Evolutionary conservation across 2,888 invertebrate species (phyloP).

Genomic region (Andrena flavipes): DNA sequence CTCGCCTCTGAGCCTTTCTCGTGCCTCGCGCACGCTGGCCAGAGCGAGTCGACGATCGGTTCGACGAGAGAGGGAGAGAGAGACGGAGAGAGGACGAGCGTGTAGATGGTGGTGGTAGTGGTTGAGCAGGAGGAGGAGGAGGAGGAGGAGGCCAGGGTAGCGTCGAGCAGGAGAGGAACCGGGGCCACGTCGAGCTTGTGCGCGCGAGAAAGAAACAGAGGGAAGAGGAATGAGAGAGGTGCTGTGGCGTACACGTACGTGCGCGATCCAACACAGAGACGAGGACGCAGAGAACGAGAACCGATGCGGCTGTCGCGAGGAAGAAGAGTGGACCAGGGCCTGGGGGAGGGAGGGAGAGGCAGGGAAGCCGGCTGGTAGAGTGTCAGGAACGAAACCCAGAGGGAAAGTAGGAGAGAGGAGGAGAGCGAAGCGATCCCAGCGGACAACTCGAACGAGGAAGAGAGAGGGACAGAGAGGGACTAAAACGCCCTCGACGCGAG

Average conservation of each 20-base stretch:
- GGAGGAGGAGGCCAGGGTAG: conserved; percentile 22
- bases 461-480: conserved; percentile 35
- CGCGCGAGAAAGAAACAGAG: conserved; percentile 32
- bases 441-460: conserved; percentile 37
- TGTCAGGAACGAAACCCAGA: conserved; percentile 67
- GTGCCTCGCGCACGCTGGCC: conserved; percentile 48
- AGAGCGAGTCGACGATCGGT: conserved; percentile 54
- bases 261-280: neutral
- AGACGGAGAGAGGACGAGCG: conserved; percentile 3
- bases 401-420: conserved; percentile 17
- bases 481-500: conserved; percentile 19
- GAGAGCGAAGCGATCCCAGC: conserved; percentile 2
- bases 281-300: conserved; percentile 65
- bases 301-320: conserved; percentile 70
- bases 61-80: conserved; percentile 19
- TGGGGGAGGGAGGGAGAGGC: conserved; percentile 1
- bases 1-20: conserved; percentile 58
- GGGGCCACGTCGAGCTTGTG: conserved; percentile 30
- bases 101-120: conserved; percentile 28
- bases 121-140: neutral
- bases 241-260: conserved; percentile 26
- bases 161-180: conserved; percentile 41
- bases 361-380: conserved; percentile 59
- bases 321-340: conserved; percentile 48
- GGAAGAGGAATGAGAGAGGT: conserved; percentile 40